Conservation (phyloP, 2,888 invertebrate species). For the Gortyna flavago region DNA sequence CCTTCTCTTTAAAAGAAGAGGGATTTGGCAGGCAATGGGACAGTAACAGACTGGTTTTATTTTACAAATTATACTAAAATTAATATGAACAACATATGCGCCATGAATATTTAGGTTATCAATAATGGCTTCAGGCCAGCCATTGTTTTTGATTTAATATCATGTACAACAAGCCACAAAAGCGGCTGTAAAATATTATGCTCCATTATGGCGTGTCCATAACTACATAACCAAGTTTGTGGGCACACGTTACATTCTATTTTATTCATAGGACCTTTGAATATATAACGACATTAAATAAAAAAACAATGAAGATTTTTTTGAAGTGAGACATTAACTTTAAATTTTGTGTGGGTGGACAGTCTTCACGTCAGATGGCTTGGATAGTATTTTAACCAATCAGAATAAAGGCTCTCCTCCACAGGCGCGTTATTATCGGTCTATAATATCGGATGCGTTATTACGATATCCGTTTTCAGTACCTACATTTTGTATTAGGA, state of each 20-base stretch:
- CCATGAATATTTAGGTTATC: constrained; percentile 49
- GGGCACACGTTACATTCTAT: neutral
- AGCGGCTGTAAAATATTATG: constrained; percentile 48
- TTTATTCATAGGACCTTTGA: constrained; percentile 5
- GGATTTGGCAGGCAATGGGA: neutral
- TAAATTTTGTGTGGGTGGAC: neutral
- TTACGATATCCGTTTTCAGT: too few relatives aligned
- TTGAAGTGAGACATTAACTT: neutral
- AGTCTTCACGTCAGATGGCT: neutral
- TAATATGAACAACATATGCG: constrained; percentile 28
- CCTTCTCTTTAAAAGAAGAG: neutral
- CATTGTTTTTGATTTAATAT: constrained; percentile 53
- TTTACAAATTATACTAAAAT: constrained; percentile 9
- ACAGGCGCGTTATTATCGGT: too few relatives aligned
- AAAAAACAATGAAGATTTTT: neutral
- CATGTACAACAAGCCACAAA: constrained; percentile 41
- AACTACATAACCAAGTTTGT: constrained; percentile 12
- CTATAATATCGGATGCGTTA: too few relatives aligned
- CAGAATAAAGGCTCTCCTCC: neutral
- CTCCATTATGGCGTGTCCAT: constrained; percentile 9
- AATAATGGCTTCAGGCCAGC: constrained; percentile 40
- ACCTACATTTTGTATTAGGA: too few relatives aligned
- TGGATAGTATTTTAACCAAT: neutral
- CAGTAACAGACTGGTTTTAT: neutral
- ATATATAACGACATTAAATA: neutral